Base-by-base conservation (phyloP, 1,140 invertebrate species). In the Adelges cooleyi region DNA sequence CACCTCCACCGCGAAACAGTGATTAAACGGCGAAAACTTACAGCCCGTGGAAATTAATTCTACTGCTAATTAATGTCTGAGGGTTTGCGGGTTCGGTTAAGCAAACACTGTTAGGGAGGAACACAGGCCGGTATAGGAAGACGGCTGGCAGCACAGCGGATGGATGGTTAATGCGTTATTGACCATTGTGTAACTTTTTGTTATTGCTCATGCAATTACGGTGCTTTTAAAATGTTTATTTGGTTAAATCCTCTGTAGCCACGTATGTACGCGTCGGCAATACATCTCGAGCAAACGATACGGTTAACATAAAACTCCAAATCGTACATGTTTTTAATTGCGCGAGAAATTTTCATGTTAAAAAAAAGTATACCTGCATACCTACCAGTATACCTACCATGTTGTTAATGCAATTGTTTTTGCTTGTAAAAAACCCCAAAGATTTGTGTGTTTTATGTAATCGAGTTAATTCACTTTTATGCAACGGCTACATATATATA, bases 1-100 rank as follows among this genome's bases (percentile, higher is more conserved):
- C n/a, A n/a, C n/a, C n/a, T n/a, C n/a, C n/a, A n/a, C n/a, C n/a
- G n/a, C n/a, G n/a, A n/a, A n/a, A n/a, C n/a, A n/a, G n/a, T n/a
- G n/a, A n/a, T n/a, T n/a, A n/a, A n/a, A n/a, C n/a, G n/a, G n/a
- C n/a, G n/a, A n/a, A n/a, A n/a, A n/a, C n/a, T n/a, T n/a, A n/a
- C n/a, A n/a, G n/a, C n/a, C n/a, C n/a, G n/a, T n/a, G n/a, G n/a
- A 42, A 59, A 59, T 59, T 59, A 59, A 59, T 59, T 44, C 40
- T 18, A 44, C 42, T 44, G n/a, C 54, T 59, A 59, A 59, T 59
- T 59, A 59, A 59, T 59, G 54, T 38, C 15, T 5, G n/a, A 17
- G 22, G 36, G 38, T 46, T 59, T 2, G 54, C 18, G 22, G 38
- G 18, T 13, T 25, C 15, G n/a, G 40, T 42, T 59, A 40, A 54